Conservation (phyloP, 2,113 vertebrate genomes). For the Pogona vitticeps region DNA sequence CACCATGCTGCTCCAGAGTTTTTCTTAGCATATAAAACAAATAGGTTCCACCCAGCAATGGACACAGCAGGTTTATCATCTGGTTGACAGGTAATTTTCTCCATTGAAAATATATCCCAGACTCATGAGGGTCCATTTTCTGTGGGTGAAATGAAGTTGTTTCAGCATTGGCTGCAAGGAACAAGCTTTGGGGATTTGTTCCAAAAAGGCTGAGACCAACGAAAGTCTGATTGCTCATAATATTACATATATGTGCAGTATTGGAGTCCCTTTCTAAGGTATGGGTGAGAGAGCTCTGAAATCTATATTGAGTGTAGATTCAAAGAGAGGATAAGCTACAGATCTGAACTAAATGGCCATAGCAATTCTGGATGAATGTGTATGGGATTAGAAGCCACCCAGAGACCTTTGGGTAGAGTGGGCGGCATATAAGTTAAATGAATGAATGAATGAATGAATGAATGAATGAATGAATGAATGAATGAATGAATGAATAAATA, state of each 20-base stretch:
- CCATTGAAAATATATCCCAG: background rate
- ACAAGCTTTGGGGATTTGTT: background rate
- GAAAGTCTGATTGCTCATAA: constrained; percentile 5
- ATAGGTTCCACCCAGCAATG: constrained; percentile 58
- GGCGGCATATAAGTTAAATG: no score
- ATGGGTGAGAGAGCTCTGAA: background rate
- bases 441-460: no score
- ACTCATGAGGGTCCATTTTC: constrained; percentile 20
- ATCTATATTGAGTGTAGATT: background rate
- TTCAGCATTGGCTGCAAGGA: constrained; percentile 49
- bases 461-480: no score
- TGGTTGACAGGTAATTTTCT: constrained; percentile 72
- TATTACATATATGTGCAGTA: background rate
- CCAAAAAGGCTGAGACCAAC: constrained; percentile 22
- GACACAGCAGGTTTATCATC: constrained; percentile 54
- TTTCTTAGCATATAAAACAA: constrained; percentile 56
- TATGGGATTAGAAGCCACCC: background rate
- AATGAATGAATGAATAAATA: no score
- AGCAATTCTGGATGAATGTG: background rate
- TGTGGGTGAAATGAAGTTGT: constrained; percentile 46
- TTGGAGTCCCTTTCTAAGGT: background rate
- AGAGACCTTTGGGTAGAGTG: no score
- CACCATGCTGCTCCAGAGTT: constrained; percentile 31
- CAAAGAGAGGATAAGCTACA: background rate
- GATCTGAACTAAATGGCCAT: background rate